Conservation (phyloP, 2,113 vertebrate genomes). For the Siniperca knerii region DNA sequence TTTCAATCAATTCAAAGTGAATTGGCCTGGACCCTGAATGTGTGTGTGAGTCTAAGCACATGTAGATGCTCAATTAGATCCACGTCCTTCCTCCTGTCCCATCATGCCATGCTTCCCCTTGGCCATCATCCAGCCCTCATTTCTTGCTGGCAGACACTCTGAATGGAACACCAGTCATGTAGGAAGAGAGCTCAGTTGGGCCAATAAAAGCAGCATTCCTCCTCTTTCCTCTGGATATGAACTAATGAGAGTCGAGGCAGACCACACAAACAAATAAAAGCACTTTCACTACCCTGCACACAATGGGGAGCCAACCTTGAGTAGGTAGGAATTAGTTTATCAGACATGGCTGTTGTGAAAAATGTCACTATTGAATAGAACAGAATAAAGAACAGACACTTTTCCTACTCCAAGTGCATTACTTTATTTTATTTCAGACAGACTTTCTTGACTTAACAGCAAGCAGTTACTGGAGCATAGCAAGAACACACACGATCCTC, state of each 20-base stretch:
- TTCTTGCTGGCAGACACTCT: slow-evolving; percentile 48
- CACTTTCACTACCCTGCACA: slow-evolving; percentile 34
- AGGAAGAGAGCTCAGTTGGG: slow-evolving; percentile 32
- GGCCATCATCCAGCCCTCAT: slow-evolving; percentile 57
- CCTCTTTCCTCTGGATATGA: slow-evolving; percentile 54
- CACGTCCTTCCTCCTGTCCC: slow-evolving; percentile 38
- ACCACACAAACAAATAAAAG: slow-evolving; percentile 64
- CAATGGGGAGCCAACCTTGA: slow-evolving; percentile 22
- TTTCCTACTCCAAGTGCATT: background rate
- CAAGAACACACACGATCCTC: background rate
- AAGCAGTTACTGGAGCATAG: background rate
- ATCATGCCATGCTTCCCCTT: slow-evolving; percentile 56
- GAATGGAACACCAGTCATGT: slow-evolving; percentile 45
- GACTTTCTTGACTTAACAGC: background rate
- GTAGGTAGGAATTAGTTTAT: slow-evolving; percentile 27
- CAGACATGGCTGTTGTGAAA: slow-evolving; percentile 22
- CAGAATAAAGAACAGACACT: background rate
- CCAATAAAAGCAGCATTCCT: slow-evolving; percentile 58
- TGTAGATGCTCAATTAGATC: slow-evolving; percentile 39
- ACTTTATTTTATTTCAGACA: slow-evolving; percentile 6
- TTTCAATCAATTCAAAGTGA: slow-evolving; percentile 38
- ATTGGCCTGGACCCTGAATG: slow-evolving; percentile 17
- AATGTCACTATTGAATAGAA: slow-evolving; percentile 6
- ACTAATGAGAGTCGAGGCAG: slow-evolving; percentile 60
- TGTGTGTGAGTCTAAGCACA: slow-evolving; percentile 12